Evolutionary conservation across 2,113 vertebrate genomes (phyloP).

Genomic region (Petrocephalus zakoni): DNA sequence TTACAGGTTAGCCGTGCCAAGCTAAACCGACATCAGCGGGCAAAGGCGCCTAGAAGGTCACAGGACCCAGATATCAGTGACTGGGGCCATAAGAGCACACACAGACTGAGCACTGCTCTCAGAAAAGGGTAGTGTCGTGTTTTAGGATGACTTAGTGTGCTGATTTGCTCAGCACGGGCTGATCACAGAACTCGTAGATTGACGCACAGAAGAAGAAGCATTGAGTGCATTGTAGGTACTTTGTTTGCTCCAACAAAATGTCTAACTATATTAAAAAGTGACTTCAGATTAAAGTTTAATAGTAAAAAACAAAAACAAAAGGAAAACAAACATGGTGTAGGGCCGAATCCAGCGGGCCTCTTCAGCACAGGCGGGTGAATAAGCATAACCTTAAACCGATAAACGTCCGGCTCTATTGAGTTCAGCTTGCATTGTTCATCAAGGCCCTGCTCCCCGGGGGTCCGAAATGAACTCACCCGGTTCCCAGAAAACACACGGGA

Average conservation of each 20-base stretch:
- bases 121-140: background rate
- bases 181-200: background rate
- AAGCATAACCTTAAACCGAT: background rate
- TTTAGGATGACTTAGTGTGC: background rate
- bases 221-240: background rate
- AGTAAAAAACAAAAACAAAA: background rate
- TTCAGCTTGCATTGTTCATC: background rate
- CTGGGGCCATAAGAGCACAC: conserved; percentile 30
- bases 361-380: background rate
- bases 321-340: background rate
- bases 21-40: conserved; percentile 53
- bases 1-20: conserved; percentile 38
- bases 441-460: background rate
- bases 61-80: conserved; percentile 51
- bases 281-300: background rate
- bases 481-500: background rate
- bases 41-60: conserved; percentile 48
- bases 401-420: background rate
- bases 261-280: background rate
- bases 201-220: background rate
- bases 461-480: background rate
- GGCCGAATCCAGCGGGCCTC: background rate
- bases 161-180: background rate
- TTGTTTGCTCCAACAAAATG: background rate
- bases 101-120: conserved; percentile 32